phyloP scores from a whole-genome alignment of 2,888 invertebrate species.

The Folsomia candida region DNA sequence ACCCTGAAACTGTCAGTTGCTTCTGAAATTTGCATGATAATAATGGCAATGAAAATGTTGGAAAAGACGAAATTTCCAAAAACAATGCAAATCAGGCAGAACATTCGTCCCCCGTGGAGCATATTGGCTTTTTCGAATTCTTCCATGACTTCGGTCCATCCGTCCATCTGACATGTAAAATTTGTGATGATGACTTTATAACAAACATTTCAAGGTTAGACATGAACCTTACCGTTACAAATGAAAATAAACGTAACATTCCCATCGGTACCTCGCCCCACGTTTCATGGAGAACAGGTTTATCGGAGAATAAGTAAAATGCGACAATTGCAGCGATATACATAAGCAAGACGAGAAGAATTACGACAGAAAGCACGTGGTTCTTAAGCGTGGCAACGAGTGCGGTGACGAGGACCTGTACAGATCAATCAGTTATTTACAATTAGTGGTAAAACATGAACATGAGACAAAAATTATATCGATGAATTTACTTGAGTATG shows the following conservation, averaged over 20 bases:
- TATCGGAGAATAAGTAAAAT: constrained; percentile 39
- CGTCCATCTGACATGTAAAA: constrained; percentile 39
- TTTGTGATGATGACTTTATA: no score
- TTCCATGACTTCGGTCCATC: constrained; percentile 45
- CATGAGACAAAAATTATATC: neutral
- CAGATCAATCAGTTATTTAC: neutral
- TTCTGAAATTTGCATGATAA: constrained; percentile 50
- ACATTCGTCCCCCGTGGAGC: constrained; percentile 29
- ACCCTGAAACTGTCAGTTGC: constrained; percentile 47
- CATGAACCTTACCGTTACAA: constrained; percentile 34
- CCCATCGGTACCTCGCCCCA: constrained; percentile 40
- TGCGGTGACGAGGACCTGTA: constrained; percentile 43
- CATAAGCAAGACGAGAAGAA: constrained; percentile 44
- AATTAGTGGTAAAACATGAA: neutral
- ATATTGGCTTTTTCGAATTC: constrained; percentile 24
- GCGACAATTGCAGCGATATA: constrained; percentile 47
- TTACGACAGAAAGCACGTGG: constrained; percentile 45
- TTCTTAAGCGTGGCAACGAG: constrained; percentile 45
- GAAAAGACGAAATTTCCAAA: constrained; percentile 49
- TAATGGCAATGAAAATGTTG: constrained; percentile 50
- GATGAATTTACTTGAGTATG: constrained; percentile 38
- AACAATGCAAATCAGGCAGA: constrained; percentile 43
- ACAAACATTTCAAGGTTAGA: neutral
- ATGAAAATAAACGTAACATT: constrained; percentile 42
- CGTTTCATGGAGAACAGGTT: constrained; percentile 16